Percentiles rank a stretch among this genome's conserved stretches.
Conservation (phyloP, 2,113 vertebrate species). For the Phaethon lepturus region DNA sequence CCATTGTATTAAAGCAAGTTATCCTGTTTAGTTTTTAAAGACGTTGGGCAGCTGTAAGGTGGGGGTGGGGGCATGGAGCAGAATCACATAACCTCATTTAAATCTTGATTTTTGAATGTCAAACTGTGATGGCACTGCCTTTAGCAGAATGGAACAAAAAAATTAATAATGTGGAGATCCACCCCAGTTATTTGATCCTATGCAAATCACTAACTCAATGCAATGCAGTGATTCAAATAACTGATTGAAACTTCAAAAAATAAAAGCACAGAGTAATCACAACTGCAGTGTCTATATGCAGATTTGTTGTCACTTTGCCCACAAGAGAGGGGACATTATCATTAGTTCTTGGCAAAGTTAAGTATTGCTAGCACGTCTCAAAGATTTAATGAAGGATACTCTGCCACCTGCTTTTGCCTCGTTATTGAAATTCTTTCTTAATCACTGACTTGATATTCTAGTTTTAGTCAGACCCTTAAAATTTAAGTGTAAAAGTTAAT, state of each 20-base stretch:
- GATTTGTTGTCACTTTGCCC: not conserved
- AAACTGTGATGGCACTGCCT: not conserved
- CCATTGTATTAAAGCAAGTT: not conserved
- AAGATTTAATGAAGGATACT: not conserved
- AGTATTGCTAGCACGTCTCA: not conserved
- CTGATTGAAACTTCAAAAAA: not conserved
- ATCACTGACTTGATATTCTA: not conserved
- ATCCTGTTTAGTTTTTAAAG: not conserved
- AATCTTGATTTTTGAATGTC: not conserved
- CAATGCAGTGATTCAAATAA: not conserved
- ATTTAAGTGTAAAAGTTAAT: not conserved
- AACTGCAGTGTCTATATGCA: accelerated
- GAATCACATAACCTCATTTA: not conserved
- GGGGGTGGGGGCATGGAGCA: accelerated
- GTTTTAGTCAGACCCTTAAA: not conserved
- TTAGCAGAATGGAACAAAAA: not conserved
- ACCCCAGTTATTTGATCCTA: not conserved
- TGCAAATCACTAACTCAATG: not conserved
- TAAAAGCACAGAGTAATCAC: not conserved
- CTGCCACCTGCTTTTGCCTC: not conserved
- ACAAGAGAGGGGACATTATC: not conserved
- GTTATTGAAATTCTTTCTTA: not conserved
- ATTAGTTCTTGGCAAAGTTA: not conserved
- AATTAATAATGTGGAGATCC: not conserved
- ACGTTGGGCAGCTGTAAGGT: not conserved